These are phyloP conservation scores for Anticlea derivata DNA, from an alignment of 2,888 invertebrate genomes.

Conservation along the genomic window DNA sequence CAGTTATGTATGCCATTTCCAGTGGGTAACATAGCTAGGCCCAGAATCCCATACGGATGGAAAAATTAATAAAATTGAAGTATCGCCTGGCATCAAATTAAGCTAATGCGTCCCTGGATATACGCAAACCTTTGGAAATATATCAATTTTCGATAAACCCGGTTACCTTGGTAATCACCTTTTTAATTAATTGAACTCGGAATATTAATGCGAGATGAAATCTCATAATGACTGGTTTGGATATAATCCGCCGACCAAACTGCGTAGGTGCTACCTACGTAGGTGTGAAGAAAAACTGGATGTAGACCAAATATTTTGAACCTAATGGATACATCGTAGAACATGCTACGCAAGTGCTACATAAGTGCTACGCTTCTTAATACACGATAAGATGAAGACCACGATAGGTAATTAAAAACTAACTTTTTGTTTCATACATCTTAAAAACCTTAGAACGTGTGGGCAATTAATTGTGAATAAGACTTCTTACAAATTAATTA, in stretches of 20 bases:
- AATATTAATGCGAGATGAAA: conserved; percentile 16
- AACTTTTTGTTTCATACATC: too few species aligned
- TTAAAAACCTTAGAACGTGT: too few species aligned
- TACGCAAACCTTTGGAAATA: conserved; percentile 58
- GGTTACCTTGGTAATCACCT: conserved; percentile 26
- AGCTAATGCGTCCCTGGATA: conserved; percentile 67
- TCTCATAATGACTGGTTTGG: conserved; percentile 4
- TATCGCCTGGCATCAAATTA: conserved; percentile 63
- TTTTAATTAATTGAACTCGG: conserved; percentile 23
- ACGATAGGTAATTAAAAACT: too few species aligned
- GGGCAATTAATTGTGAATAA: too few species aligned
- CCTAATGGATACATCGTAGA: too few species aligned
- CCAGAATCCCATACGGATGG: conserved; percentile 42
- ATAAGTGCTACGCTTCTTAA: too few species aligned
- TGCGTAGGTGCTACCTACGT: not conserved
- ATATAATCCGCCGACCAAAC: not conserved
- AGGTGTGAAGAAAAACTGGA: too few species aligned
- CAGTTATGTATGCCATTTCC: not conserved
- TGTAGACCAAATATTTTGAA: too few species aligned
- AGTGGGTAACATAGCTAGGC: conserved; percentile 6
- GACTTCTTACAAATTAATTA: too few species aligned
- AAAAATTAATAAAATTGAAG: conserved; percentile 73
- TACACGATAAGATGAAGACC: too few species aligned
- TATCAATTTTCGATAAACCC: conserved; percentile 53
- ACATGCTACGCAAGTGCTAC: too few species aligned